phyloP scores from a whole-genome alignment of 2,797 vertebrate species.

The Neomorphus geoffroyi region DNA sequence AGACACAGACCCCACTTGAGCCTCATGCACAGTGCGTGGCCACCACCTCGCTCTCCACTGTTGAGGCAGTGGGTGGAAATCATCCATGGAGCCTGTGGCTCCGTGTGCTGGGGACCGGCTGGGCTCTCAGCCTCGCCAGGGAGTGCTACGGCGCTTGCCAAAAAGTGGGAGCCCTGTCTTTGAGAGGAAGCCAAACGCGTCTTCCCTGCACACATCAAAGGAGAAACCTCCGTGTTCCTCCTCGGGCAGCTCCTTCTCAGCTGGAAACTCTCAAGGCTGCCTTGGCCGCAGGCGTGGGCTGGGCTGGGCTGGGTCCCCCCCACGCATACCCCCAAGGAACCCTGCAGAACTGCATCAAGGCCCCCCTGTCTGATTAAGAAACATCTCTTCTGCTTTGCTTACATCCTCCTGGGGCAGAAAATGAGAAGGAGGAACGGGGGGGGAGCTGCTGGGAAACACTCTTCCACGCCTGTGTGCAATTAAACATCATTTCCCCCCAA shows the following conservation, averaged over 20 bases:
- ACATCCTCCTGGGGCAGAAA: background rate
- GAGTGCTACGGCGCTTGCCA: background rate
- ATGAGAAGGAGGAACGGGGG: background rate
- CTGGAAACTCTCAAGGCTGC: constrained; percentile 10
- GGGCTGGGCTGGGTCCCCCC: background rate
- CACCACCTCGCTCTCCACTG: rapidly evolving
- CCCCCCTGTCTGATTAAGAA: background rate
- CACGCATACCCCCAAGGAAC: background rate
- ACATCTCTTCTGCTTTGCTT: background rate
- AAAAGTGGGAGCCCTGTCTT: background rate
- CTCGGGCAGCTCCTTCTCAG: background rate
- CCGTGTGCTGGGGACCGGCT: background rate
- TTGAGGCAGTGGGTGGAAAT: background rate
- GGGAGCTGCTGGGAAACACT: background rate
- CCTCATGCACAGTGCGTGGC: rapidly evolving
- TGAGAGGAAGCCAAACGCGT: constrained; percentile 25
- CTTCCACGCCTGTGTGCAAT: background rate
- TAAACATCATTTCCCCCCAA: rapidly evolving
- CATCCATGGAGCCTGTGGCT: background rate
- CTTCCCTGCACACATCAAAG: constrained; percentile 36
- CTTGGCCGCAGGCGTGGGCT: background rate
- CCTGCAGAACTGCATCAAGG: background rate
- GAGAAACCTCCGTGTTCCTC: constrained; percentile 12
- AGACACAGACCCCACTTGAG: rapidly evolving
- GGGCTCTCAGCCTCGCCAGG: background rate